Percentiles rank a stretch among this genome's conserved stretches.
phyloP scores from a whole-genome alignment of 2,888 invertebrate genomes.

The Encarsia formosa region DNA sequence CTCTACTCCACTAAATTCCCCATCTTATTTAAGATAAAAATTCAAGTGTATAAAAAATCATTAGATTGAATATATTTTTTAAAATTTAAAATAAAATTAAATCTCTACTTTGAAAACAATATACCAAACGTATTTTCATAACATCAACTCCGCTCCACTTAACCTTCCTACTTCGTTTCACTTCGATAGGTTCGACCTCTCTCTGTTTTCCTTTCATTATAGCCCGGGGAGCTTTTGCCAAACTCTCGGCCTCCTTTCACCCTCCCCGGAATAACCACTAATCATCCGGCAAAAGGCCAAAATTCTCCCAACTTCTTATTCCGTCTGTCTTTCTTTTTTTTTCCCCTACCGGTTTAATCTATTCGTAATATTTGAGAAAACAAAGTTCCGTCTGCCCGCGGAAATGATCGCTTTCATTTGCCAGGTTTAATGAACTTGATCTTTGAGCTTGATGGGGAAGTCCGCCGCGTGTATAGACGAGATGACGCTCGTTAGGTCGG shows the following conservation, averaged over 20 bases:
- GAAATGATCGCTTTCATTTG: no score
- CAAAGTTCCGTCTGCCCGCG: no score
- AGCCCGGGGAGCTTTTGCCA: neutral
- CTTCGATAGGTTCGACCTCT: neutral
- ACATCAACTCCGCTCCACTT: neutral
- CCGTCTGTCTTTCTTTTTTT: neutral
- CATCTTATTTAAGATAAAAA: no score
- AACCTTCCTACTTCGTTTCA: neutral
- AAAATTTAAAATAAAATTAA: no score
- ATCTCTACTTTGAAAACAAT: neutral
- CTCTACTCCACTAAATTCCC: no score
- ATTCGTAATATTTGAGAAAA: no score
- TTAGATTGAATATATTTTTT: no score
- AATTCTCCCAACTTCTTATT: neutral
- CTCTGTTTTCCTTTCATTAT: slow-evolving; percentile 18
- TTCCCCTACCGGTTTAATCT: neutral
- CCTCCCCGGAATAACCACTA: neutral
- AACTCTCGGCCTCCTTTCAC: slow-evolving; percentile 1
- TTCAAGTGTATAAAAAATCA: no score
- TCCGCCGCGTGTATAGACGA: slow-evolving; percentile 5
- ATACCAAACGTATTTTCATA: no score
- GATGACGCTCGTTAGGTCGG: slow-evolving; percentile 15
- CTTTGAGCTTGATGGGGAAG: no score
- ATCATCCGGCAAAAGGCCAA: slow-evolving; percentile 7
- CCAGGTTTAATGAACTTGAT: slow-evolving; percentile 20